phyloP scores from a whole-genome alignment of 2,113 vertebrate species.

The Rhodinocichla rosea region DNA sequence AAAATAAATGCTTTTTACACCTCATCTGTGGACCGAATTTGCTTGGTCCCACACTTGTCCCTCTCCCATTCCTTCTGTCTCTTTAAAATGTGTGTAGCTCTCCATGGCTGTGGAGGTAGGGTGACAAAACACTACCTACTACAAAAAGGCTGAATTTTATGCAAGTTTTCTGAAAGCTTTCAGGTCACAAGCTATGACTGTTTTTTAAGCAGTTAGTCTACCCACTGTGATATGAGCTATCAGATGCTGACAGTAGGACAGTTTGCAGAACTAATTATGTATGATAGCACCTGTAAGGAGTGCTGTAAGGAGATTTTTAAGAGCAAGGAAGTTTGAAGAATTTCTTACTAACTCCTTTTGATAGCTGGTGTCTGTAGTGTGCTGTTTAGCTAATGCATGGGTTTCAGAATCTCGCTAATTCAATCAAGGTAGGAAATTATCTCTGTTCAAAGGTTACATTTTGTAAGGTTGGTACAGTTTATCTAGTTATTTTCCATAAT shows the following conservation, averaged over 20 bases:
- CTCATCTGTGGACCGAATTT: not conserved
- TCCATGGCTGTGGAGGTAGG: not conserved
- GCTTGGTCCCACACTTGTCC: not conserved
- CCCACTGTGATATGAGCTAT: not conserved
- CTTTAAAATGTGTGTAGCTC: not conserved
- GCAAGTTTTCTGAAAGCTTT: not conserved
- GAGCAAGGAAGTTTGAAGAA: not conserved
- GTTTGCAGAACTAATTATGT: not conserved
- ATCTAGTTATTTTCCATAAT: not conserved
- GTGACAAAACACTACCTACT: not conserved
- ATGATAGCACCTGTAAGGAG: not conserved
- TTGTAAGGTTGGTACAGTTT: not conserved
- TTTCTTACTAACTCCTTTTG: not conserved
- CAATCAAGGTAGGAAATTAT: not conserved
- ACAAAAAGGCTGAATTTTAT: not conserved
- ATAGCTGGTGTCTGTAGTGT: not conserved
- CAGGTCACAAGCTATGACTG: not conserved
- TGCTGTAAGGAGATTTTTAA: not conserved
- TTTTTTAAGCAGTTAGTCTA: not conserved
- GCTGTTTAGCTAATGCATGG: not conserved
- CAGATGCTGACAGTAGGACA: not conserved
- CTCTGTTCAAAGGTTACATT: not conserved
- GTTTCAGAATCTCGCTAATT: not conserved
- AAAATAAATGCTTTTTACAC: constrained; percentile 13
- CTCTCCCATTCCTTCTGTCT: not conserved